phyloP scores from a whole-genome alignment of 2,888 invertebrate genomes.

The Tachina fera region DNA sequence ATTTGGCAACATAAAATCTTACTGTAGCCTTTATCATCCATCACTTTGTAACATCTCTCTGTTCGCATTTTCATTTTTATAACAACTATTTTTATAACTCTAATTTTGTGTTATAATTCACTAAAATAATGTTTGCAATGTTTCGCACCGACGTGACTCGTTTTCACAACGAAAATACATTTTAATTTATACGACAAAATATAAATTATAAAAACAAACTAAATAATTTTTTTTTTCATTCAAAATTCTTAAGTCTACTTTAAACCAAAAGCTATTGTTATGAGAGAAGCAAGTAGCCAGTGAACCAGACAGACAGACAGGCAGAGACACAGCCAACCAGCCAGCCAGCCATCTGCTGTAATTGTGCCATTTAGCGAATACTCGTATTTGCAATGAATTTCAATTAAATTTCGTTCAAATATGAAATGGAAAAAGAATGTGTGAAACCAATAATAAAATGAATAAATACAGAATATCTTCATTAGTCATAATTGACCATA shows the following conservation, averaged over 20 bases:
- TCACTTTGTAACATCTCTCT: background rate
- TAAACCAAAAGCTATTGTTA: background rate
- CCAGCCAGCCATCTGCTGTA: conserved; percentile 47
- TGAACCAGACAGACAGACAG: background rate
- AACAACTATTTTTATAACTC: conserved; percentile 44
- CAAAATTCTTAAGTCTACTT: conserved; percentile 52
- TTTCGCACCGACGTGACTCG: conserved; percentile 62
- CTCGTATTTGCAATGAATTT: conserved; percentile 67
- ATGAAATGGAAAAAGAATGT: background rate
- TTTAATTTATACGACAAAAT: conserved; percentile 42
- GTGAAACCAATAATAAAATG: background rate
- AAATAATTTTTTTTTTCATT: conserved; percentile 28
- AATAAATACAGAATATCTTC: conserved; percentile 57
- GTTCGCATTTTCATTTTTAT: conserved; percentile 4
- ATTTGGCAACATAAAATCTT: background rate
- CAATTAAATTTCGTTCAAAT: conserved; percentile 46
- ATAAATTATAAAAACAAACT: conserved; percentile 12
- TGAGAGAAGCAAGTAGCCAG: conserved; percentile 4
- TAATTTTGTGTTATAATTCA: conserved; percentile 60
- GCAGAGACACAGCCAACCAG: no score
- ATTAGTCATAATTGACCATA: conserved; percentile 53
- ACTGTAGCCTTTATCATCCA: no score
- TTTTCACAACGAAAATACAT: conserved; percentile 38
- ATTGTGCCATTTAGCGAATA: conserved; percentile 65
- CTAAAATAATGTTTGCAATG: conserved; percentile 62